Percentiles rank a stretch among this genome's conserved stretches.
These are phyloP conservation scores for Tetanocera ferruginea DNA, from an alignment of 2,888 invertebrate species.

Conservation along the genomic window DNA sequence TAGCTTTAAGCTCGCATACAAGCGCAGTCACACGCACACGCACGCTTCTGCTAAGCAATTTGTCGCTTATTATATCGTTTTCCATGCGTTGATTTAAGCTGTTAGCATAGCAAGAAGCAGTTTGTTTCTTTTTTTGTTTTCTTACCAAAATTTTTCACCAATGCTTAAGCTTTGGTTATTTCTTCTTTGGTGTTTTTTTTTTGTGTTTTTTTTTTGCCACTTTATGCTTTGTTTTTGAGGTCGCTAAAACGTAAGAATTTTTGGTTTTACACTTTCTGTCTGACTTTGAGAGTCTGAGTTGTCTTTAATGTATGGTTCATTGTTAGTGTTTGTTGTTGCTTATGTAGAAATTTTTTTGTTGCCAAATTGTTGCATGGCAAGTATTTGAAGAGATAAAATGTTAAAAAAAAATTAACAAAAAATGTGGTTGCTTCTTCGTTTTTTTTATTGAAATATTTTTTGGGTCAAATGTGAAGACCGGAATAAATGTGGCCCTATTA, in stretches of 20 bases:
- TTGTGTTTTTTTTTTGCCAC: background rate
- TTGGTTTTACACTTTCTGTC: conserved; percentile 10
- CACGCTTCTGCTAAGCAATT: background rate
- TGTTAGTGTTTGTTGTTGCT: background rate
- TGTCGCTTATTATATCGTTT: background rate
- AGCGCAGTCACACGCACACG: too few species aligned
- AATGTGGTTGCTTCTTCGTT: background rate
- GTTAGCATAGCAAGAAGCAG: background rate
- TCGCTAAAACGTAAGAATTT: conserved; percentile 15
- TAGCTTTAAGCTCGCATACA: background rate
- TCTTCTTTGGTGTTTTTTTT: background rate
- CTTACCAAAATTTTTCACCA: background rate
- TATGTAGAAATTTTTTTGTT: background rate
- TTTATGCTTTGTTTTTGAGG: conserved; percentile 20
- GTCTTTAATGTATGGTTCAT: background rate
- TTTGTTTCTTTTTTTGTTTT: background rate
- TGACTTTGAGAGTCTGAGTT: background rate
- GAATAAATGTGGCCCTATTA: background rate
- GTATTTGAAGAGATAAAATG: conserved; percentile 14
- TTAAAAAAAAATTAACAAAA: background rate
- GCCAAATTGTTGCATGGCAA: conserved; percentile 25
- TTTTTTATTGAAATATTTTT: conserved; percentile 7
- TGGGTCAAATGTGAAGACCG: conserved; percentile 30
- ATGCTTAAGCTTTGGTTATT: background rate
- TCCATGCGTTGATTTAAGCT: background rate